These are phyloP conservation scores for Nephrotoma appendiculata DNA, from an alignment of 2,888 invertebrate species.

Conservation along the genomic window DNA sequence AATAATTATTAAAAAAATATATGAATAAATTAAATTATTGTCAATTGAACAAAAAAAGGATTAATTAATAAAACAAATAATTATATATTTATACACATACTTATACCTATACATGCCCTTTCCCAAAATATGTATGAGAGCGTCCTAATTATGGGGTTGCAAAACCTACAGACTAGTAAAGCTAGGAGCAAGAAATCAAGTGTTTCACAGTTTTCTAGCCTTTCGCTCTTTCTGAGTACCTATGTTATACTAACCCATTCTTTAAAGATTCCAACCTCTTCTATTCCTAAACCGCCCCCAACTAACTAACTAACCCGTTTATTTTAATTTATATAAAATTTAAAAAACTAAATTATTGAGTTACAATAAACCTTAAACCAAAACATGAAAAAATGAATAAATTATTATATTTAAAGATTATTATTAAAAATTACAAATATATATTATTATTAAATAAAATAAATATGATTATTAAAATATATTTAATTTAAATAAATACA, in stretches of 20 bases:
- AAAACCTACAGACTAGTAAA: neutral
- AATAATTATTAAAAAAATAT: neutral
- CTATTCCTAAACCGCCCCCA: neutral
- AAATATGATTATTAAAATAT: neutral
- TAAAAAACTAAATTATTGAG: neutral
- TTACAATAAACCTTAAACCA: neutral
- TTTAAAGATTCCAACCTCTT: neutral
- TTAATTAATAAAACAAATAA: neutral
- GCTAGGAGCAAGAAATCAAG: too few relatives aligned
- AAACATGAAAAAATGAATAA: neutral
- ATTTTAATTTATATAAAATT: neutral
- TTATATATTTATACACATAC: neutral
- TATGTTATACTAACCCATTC: too few relatives aligned
- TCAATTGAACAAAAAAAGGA: neutral
- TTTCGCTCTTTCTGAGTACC: too few relatives aligned
- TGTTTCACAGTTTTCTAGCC: too few relatives aligned
- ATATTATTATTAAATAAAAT: neutral
- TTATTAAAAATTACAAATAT: neutral
- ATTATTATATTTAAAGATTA: neutral
- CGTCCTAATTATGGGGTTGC: neutral
- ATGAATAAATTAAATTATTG: neutral
- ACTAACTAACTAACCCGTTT: neutral
- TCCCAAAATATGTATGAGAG: neutral
- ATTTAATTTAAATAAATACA: neutral
- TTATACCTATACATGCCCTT: neutral